Conservation (phyloP, 2,888 invertebrate species). For the Ypsolopha sequella region DNA sequence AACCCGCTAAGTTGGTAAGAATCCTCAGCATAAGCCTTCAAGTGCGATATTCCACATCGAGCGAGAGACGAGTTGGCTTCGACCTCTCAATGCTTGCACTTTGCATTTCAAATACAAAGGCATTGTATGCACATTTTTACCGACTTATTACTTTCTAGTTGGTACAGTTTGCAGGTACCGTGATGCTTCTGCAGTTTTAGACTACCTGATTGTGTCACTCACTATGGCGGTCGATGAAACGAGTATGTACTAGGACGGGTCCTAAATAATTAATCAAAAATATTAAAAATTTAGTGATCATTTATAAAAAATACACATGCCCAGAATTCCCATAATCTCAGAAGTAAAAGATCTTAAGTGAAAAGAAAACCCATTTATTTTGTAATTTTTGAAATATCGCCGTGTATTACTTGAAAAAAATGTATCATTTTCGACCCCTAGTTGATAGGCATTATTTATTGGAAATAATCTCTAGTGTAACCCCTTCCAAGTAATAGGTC, state of each 20-base stretch:
- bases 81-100: constrained; percentile 45
- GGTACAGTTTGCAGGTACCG: not conserved
- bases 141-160: constrained; percentile 58
- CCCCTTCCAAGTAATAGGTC: too few species aligned
- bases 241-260: too few species aligned
- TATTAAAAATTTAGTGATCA: not conserved
- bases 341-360: too few species aligned
- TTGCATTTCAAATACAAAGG: constrained; percentile 62
- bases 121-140: constrained; percentile 71
- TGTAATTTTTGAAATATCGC: too few species aligned
- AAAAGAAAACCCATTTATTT: too few species aligned
- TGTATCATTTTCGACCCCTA: too few species aligned
- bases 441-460: too few species aligned
- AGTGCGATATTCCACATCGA: constrained; percentile 27
- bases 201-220: not conserved
- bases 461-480: too few species aligned
- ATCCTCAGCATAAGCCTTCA: not conserved
- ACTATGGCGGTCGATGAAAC: too few species aligned
- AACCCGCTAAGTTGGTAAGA: not conserved
- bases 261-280: too few species aligned
- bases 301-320: not conserved
- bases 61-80: constrained; percentile 14
- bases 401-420: too few species aligned
- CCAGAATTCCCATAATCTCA: not conserved
- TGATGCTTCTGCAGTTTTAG: not conserved